Percentiles rank a stretch among this genome's conserved stretches.
These are phyloP conservation scores for Callinectes sapidus DNA, from an alignment of 2,888 invertebrate genomes.

Conservation along the genomic window DNA sequence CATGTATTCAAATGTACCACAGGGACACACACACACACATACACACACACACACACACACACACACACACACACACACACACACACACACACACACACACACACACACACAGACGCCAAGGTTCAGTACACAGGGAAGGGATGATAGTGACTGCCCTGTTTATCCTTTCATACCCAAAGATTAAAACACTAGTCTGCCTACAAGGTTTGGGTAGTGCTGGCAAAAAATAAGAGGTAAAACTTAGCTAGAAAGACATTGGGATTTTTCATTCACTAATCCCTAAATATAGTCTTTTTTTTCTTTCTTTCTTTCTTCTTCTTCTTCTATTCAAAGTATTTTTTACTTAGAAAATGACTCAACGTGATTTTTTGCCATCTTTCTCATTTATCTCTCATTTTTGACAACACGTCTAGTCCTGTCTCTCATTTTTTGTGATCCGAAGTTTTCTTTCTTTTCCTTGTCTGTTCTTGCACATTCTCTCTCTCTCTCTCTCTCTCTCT, in stretches of 20 bases:
- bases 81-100: constrained; percentile 12
- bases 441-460: background rate
- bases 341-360: background rate
- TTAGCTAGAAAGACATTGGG: background rate
- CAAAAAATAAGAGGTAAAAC: background rate
- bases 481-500: constrained; percentile 25
- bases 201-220: background rate
- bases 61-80: constrained; percentile 16
- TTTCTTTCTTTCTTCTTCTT: background rate
- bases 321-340: background rate
- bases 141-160: background rate
- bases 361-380: background rate
- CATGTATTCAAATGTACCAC: background rate
- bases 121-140: background rate
- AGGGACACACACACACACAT: background rate
- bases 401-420: background rate
- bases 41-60: constrained; percentile 16
- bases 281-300: background rate
- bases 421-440: background rate
- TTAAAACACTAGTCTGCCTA: background rate
- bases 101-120: background rate
- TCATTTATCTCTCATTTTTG: background rate
- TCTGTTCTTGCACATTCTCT: background rate
- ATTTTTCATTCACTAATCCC: background rate
- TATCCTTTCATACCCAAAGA: background rate